phyloP scores from a whole-genome alignment of 92 coral and sea anemone genomes.

The Siderastrea radians region DNA sequence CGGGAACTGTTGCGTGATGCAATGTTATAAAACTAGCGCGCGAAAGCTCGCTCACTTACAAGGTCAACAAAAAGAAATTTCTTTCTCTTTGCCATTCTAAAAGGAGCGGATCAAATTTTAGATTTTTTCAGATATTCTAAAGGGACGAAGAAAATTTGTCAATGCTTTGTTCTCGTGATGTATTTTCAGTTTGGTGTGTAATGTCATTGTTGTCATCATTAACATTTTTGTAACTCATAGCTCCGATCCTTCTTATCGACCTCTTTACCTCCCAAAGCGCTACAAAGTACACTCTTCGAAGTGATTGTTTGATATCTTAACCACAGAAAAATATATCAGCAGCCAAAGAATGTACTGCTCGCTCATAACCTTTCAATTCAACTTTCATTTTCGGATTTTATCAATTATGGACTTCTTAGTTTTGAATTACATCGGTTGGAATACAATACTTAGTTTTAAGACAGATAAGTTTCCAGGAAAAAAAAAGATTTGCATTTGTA shows the following conservation, averaged over 20 bases:
- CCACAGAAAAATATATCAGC: no score
- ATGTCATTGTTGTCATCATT: neutral
- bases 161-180: neutral
- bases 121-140: neutral
- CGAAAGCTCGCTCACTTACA: neutral
- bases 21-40: conserved; percentile 9
- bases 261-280: neutral
- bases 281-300: neutral
- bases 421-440: no score
- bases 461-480: no score
- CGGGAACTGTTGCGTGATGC: conserved; percentile 19
- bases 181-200: neutral
- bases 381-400: no score
- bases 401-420: no score
- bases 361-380: no score
- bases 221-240: neutral
- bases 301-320: neutral
- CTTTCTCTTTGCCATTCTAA: neutral
- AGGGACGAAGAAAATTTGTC: neutral
- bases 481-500: neutral
- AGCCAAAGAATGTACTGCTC: neutral
- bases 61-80: neutral
- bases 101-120: neutral
- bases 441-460: no score
- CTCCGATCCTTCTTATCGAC: neutral